Base-by-base conservation (phyloP, 2,888 invertebrate species). In the Rotaria magnacalcarata region DNA sequence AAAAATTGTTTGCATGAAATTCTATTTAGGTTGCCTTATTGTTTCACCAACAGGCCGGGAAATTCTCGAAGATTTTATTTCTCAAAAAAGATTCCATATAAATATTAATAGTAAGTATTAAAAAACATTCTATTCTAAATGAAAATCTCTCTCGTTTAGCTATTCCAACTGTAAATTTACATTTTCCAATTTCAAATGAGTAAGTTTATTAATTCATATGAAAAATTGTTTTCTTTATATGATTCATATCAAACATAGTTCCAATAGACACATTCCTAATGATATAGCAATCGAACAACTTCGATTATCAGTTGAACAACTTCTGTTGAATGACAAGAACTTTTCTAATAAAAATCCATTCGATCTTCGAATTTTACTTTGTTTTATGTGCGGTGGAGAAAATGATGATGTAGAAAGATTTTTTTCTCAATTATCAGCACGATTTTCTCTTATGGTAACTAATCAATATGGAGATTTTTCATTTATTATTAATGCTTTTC, bases 381-480 rank as follows among this genome's bases (percentile, higher is more conserved):
- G 80, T 80, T 80, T 80, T 47, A 80, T 80, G 80, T 80, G 80
- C 47, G 80, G 80, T 47, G 43, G 67, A 27, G 34, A 41, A 14
- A 67, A 7, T 11, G 34, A 80, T 75, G 75, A 75, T 80, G 11
- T 47, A 3, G 80, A 80, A 80, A 80, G 8, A 10, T 47, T 80
- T 80, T 80, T 47, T 47, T 47, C 47, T 47, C 80, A 80, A 80
- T 47, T 80, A 47, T 21, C 47, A 80, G 10, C 43, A 47, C 80
- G 80, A 0, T 80, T 80, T 47, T n/a, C 43, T n/a, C 21, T 80
- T 24, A n/a, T 67, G 27, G 34, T 27, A 34, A 67, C 67, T 19
- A 67, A 67, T 41, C 67, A 67, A 67, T 34, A 67, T 80, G 43
- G n/a, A 47, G 24, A 43, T 47, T 24, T 11, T n/a, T 80, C 80